These are phyloP conservation scores for Tenthredo livida DNA, from an alignment of 2,888 invertebrate species.

Conservation along the genomic window DNA sequence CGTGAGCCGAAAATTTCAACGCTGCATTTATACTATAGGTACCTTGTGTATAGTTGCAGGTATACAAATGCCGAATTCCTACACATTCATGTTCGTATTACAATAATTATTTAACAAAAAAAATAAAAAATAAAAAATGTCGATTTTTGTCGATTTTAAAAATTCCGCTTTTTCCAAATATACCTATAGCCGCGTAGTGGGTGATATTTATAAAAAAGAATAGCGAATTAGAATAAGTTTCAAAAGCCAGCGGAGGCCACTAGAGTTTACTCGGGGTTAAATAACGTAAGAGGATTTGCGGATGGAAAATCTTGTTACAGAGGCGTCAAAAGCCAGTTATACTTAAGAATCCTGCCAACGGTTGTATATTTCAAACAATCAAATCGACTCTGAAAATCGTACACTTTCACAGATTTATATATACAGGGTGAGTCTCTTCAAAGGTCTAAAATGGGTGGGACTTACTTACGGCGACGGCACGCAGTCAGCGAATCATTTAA, in stretches of 20 bases:
- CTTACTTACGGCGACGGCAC: too few relatives aligned
- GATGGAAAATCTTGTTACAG: conserved; percentile 73
- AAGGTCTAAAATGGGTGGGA: too few relatives aligned
- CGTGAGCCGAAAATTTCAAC: conserved; percentile 56
- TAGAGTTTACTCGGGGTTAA: conserved; percentile 46
- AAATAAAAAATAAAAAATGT: not conserved
- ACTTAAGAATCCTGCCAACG: conserved; percentile 60
- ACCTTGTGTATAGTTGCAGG: not conserved
- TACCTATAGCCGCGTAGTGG: not conserved
- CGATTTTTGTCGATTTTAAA: not conserved
- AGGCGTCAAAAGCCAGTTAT: conserved; percentile 73
- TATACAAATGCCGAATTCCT: conserved; percentile 1
- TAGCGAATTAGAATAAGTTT: not conserved
- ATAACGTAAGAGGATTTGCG: conserved; percentile 71
- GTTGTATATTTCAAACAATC: not conserved
- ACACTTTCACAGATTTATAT: conserved; percentile 4
- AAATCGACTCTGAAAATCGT: conserved; percentile 1
- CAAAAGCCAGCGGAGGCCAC: conserved; percentile 31
- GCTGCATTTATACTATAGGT: conserved; percentile 56
- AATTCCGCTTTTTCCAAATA: not conserved
- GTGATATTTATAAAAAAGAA: not conserved
- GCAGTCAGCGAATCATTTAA: too few relatives aligned
- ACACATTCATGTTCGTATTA: not conserved
- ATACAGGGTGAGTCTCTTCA: too few relatives aligned
- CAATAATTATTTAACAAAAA: not conserved